Base-by-base conservation (phyloP, 2,113 vertebrate species). In the Sebastes fasciatus region DNA sequence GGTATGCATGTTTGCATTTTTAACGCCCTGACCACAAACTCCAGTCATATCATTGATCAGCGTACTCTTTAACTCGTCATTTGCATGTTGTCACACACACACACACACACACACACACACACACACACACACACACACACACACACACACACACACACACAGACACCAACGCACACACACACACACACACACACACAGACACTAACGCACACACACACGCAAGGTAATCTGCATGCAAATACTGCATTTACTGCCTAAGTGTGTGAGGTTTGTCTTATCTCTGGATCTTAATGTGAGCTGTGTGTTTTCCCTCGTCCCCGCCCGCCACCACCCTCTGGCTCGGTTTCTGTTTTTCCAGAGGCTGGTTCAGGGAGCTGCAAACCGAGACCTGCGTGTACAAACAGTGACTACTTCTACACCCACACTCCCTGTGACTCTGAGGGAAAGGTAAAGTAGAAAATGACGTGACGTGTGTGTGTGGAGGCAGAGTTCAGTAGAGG, bases 401-500 rank as follows among this genome's bases (percentile, higher is more conserved):
- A 95, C 68, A 96, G 95, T 71, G 98, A 99, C 85, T 99, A 97
- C 89, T 99, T 99, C 95, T 98, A 96, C 89, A 99, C 96, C 0
- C 98, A 99, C 91, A 98, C 95, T 0, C 95, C 96, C 57, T 99
- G 98, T 73, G 96, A 99, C 65, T 86, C 92, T 19, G 73, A 61
- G 0, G 96, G 96, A 88, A 93, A 97, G 97, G 98, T 99, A 93
- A 82, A 26, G 26, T 66, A 13, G 42, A 46, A 55, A 68, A 75
- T 19, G 2, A 54, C 43, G 16, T 12, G 9, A 17, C 43, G n/a
- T 34, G 21, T 54, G 34, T 34, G 34, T 2, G 11, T 54, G 49
- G 23, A n/a, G 43, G 71, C 43, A 26, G 13, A 7, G 5, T 61
- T 76, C 12, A 65, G 48, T n/a, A n/a, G 42, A 74, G 66, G 61